Conservation (phyloP, 2,888 invertebrate genomes). For the Pegoplata infirma region DNA sequence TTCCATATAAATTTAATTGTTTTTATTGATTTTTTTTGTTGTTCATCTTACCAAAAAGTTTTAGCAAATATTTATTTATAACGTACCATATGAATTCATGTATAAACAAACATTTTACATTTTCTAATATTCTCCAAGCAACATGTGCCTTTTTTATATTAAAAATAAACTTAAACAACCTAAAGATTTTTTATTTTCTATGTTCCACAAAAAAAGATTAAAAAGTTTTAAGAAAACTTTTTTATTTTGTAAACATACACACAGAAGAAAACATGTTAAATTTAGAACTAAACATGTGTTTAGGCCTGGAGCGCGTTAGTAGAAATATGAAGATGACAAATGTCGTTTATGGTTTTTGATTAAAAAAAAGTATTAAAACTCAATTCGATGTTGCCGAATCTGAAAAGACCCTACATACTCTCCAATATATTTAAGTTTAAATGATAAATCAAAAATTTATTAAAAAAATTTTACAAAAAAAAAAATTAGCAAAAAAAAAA, state of each 20-base stretch:
- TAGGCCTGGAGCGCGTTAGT: not conserved
- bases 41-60: not conserved
- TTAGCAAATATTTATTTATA: not conserved
- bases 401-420: too few species aligned
- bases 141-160: conserved; percentile 5
- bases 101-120: not conserved
- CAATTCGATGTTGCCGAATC: too few species aligned
- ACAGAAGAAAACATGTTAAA: not conserved
- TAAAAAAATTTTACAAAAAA: too few species aligned
- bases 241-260: conserved; percentile 3
- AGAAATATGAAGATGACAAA: not conserved
- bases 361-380: not conserved
- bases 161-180: conserved; percentile 15
- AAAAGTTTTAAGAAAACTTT: conserved; percentile 20
- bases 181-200: not conserved
- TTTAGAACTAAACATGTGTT: not conserved
- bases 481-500: too few species aligned
- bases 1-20: too few species aligned
- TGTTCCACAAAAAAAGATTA: not conserved
- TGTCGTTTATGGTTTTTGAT: not conserved
- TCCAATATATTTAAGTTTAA: too few species aligned
- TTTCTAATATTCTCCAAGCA: not conserved
- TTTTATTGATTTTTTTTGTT: not conserved
- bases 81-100: not conserved
- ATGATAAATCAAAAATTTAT: too few species aligned